A percentile compares a stretch with the other conserved stretches of the same genome.
phyloP scores from a whole-genome alignment of 2,113 vertebrate species.

The Vanacampus margaritifer region DNA sequence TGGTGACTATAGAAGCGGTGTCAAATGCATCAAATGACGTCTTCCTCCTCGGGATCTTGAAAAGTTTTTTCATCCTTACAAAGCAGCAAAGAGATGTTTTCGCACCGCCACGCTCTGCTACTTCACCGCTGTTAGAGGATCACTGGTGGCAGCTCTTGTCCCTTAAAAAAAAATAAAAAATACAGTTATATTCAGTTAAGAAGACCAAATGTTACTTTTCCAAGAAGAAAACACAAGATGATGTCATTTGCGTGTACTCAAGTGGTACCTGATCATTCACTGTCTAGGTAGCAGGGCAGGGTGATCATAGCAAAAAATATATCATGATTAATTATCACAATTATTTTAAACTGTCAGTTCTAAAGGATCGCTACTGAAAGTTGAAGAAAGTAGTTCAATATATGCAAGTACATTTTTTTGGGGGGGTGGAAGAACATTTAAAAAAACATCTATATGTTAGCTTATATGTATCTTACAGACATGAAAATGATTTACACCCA shows the following conservation, averaged over 20 bases:
- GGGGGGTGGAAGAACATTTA: too few relatives aligned
- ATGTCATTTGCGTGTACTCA: neutral
- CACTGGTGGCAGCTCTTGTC: neutral
- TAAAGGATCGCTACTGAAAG: too few relatives aligned
- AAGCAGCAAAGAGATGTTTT: conserved; percentile 5
- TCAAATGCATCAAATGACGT: neutral
- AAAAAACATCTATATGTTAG: too few relatives aligned
- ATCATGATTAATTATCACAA: too few relatives aligned
- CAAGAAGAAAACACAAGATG: neutral
- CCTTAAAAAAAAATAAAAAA: neutral
- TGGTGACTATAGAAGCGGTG: neutral
- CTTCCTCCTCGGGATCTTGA: neutral
- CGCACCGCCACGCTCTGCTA: conserved; percentile 3
- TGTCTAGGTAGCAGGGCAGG: too few relatives aligned
- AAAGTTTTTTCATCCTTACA: conserved; percentile 3
- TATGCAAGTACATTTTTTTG: too few relatives aligned
- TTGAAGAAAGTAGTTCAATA: too few relatives aligned
- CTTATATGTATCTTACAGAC: too few relatives aligned
- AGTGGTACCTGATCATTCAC: too few relatives aligned
- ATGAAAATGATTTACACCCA: too few relatives aligned
- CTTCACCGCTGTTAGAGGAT: neutral
- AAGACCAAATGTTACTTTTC: neutral
- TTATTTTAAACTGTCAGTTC: too few relatives aligned
- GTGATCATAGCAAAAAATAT: too few relatives aligned
- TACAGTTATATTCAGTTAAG: neutral